phyloP scores from a whole-genome alignment of 2,888 invertebrate species.

The Octodonta nipae region DNA sequence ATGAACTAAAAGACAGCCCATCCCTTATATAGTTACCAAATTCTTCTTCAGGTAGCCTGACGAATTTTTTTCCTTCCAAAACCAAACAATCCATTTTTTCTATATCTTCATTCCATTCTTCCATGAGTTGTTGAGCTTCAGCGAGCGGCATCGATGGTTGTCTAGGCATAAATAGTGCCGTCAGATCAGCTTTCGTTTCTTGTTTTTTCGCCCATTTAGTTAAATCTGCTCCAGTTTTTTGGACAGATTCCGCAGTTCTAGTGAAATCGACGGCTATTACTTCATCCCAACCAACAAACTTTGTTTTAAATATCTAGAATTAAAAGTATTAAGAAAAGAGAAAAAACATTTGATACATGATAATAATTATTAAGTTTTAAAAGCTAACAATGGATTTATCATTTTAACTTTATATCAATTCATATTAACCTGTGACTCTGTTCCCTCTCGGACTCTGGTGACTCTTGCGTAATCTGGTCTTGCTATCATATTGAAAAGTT shows the following conservation, averaged over 20 bases:
- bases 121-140: conserved; percentile 78
- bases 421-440: conserved; percentile 58
- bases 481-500: conserved; percentile 87
- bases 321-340: no score
- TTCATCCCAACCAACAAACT: conserved; percentile 97
- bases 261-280: conserved; percentile 98
- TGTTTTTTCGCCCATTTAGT: conserved; percentile 81
- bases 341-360: no score
- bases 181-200: conserved; percentile 85
- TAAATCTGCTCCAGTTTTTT: conserved; percentile 89
- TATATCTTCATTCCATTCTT: conserved; percentile 97
- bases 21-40: conserved; percentile 46
- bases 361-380: no score
- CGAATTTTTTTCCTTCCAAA: conserved; percentile 91
- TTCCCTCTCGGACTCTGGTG: conserved; percentile 81
- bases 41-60: conserved; percentile 89
- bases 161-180: conserved; percentile 86
- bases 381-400: no score
- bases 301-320: conserved; percentile 78
- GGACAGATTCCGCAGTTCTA: conserved; percentile 91
- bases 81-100: conserved; percentile 97
- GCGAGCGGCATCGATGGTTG: conserved; percentile 74
- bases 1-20: no score
- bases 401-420: neutral
- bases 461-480: conserved; percentile 79